Evolutionary conservation across 2,797 vertebrate genomes (phyloP).

Genomic region (Hypotaenidia okinawae): DNA sequence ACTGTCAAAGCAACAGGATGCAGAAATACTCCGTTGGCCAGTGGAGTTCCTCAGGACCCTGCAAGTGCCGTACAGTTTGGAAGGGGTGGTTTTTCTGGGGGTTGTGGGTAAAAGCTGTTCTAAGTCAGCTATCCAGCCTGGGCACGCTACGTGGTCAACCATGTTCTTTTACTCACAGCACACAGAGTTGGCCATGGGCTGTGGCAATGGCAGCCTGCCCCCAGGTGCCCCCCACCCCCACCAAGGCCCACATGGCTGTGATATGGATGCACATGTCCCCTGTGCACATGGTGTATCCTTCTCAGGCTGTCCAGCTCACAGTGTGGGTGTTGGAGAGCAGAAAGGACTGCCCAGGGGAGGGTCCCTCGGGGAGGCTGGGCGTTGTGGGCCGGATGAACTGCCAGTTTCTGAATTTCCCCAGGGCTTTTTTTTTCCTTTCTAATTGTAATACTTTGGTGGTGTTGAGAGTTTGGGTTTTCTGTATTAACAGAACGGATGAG

Average conservation of each 20-base stretch:
- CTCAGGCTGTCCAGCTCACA: fast-evolving
- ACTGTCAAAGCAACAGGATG: background rate
- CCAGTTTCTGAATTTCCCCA: background rate
- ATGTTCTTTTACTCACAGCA: background rate
- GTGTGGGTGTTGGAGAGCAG: background rate
- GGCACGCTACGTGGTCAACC: background rate
- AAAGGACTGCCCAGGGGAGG: background rate
- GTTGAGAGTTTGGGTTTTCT: constrained; percentile 31
- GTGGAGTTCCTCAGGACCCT: fast-evolving
- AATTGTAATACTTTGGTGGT: background rate
- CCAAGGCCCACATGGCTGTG: fast-evolving
- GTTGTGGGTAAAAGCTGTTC: background rate
- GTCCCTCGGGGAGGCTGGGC: background rate
- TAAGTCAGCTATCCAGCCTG: background rate
- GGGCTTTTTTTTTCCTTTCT: background rate
- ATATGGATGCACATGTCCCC: background rate
- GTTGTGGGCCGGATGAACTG: background rate
- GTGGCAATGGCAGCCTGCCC: background rate
- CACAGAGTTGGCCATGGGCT: background rate
- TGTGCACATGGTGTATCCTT: fast-evolving
- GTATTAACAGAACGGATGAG: background rate
- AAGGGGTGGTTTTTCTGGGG: background rate
- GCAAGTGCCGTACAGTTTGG: background rate
- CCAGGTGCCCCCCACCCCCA: background rate
- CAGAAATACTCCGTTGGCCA: background rate